phyloP scores from a whole-genome alignment of 2,888 invertebrate species.

The Dryadula phaetusa region DNA sequence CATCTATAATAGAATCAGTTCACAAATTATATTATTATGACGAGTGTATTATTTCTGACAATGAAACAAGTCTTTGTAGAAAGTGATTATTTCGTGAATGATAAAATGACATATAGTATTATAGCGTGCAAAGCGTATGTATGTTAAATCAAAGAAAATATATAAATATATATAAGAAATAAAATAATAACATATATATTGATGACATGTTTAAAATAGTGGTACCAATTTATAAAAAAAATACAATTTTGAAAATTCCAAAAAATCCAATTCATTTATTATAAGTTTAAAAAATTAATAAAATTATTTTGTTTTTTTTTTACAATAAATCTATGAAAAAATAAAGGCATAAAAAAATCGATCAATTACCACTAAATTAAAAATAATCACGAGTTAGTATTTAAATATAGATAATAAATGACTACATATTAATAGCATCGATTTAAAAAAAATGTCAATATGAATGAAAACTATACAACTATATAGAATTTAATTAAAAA shows the following conservation, averaged over 20 bases:
- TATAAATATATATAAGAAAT: background rate
- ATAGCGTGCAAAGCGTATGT: constrained; percentile 34
- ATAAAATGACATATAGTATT: constrained; percentile 20
- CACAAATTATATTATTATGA: constrained; percentile 37
- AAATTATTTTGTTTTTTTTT: too few relatives aligned
- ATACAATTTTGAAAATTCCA: background rate
- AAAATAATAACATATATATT: background rate
- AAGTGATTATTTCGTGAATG: constrained; percentile 66
- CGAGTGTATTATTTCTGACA: constrained; percentile 62
- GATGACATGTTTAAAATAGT: constrained; percentile 23
- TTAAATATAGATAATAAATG: constrained; percentile 3
- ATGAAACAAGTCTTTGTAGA: constrained; percentile 65
- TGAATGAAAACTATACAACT: constrained; percentile 23
- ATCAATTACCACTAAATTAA: constrained; percentile 23
- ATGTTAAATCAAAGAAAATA: too few relatives aligned
- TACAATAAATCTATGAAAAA: background rate
- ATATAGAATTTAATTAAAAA: too few relatives aligned
- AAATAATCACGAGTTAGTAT: constrained; percentile 20
- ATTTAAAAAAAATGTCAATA: background rate
- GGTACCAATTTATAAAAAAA: constrained; percentile 18
- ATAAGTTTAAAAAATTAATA: too few relatives aligned
- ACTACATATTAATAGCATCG: background rate
- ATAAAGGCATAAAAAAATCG: background rate
- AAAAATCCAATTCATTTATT: background rate
- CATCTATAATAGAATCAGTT: constrained; percentile 20